Evolutionary conservation across 2,888 invertebrate genomes (phyloP), one percentile per base, ranked within the genome.

Genomic region (Pterostichus niger): DNA sequence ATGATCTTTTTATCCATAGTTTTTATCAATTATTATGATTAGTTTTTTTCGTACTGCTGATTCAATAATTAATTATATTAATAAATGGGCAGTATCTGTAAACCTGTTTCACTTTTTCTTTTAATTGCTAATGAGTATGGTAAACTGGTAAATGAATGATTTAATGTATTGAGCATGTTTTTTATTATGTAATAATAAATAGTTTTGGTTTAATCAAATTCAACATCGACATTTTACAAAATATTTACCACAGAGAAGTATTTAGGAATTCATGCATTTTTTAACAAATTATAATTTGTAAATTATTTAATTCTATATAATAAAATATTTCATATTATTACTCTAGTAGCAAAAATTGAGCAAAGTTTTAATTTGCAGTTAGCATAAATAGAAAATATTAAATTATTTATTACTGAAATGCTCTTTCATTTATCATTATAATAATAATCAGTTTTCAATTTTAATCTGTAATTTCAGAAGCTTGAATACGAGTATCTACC

Each of bases 51-150:
- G 10, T 9, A 24, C 17, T 24, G 31, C 46, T 78, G 40, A 61
- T 61, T 61, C 17, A 61, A 78, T 56, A 78, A 78, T 61, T 78
- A 78, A 59, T 78, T 59, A 56, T 24, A 78, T 77, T 77, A 40
- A 7, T 40, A 61, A 78, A 17, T 46, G 59, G 15, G 44, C 59
- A 59, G 13, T 78, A 40, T 59, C 15, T 31, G 13, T 31, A 75
- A 75, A 75, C 49, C 31, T 52, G 52, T 75, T 75, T 46, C 1
- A 71, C 13, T 71, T 71, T 31, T 64, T 11, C 13, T 24, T 5
- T 35, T 35, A 64, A 64, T 64, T 33, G 33, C 33, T 64, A 64
- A 24, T 31, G 40, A 40, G 24, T 24, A 40, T 40, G 40, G 40
- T 40, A 40, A 52, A 24, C 17, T 15, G 24, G 17, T 76, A 54